Percentiles rank a stretch among this genome's conserved stretches.
phyloP scores from a whole-genome alignment of 2,113 vertebrate species.

The Caracal caracal region DNA sequence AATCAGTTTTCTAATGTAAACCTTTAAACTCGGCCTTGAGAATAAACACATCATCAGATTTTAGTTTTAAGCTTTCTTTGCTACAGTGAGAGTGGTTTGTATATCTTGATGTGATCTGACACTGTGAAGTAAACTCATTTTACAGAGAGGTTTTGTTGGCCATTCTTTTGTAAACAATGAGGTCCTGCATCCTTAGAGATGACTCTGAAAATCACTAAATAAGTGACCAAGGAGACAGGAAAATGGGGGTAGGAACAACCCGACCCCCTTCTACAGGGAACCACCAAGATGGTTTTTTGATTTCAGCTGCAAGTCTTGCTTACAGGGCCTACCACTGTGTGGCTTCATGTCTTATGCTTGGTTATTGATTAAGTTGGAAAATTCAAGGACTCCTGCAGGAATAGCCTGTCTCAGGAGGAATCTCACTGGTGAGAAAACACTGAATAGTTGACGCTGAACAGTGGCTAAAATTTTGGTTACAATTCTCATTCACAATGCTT shows the following conservation, averaged over 20 bases:
- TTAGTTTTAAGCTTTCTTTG: conserved; percentile 7
- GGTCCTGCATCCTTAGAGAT: neutral
- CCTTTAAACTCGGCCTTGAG: neutral
- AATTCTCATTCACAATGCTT: neutral
- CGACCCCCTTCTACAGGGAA: neutral
- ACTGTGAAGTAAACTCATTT: neutral
- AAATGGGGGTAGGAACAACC: neutral
- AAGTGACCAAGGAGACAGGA: neutral
- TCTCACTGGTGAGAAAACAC: neutral
- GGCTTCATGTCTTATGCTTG: neutral
- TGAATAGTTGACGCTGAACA: conserved; percentile 4
- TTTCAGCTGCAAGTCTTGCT: neutral
- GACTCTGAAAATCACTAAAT: neutral
- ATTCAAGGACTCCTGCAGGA: conserved; percentile 13
- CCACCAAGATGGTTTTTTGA: neutral
- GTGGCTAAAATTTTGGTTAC: neutral
- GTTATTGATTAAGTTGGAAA: neutral
- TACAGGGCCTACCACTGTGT: neutral
- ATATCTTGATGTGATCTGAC: neutral
- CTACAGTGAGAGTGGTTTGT: neutral
- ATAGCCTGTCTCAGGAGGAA: neutral
- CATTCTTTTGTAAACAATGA: neutral
- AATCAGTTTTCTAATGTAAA: neutral
- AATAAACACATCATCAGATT: neutral
- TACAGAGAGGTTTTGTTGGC: neutral